A percentile compares a stretch with the other conserved stretches of the same genome.
Conservation (phyloP, 2,888 invertebrate genomes). For the Catocala sponsa region DNA sequence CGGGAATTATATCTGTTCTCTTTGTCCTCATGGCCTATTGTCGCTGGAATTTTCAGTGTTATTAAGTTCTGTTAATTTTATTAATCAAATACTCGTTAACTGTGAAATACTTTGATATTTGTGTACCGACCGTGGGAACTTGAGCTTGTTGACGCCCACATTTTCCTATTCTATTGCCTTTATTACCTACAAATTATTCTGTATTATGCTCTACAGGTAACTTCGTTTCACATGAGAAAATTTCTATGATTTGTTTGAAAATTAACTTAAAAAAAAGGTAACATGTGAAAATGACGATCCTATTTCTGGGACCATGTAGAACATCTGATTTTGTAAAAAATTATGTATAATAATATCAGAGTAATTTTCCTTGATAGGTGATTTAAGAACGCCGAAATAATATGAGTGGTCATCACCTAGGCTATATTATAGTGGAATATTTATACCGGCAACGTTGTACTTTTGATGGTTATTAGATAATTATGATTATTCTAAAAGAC, state of each 20-base stretch:
- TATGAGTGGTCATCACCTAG: too few species aligned
- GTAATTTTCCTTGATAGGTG: too few species aligned
- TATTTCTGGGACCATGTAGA: too few species aligned
- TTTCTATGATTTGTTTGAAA: neutral
- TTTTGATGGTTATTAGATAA: too few species aligned
- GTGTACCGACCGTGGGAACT: constrained; percentile 29
- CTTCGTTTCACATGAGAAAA: neutral
- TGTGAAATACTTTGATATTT: constrained; percentile 16
- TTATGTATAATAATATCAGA: too few species aligned
- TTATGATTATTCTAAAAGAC: too few species aligned
- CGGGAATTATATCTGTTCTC: constrained; percentile 27
- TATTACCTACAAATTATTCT: constrained; percentile 12
- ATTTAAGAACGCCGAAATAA: too few species aligned
- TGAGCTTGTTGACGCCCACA: constrained; percentile 17
- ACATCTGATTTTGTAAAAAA: too few species aligned
- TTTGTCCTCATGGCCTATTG: constrained; percentile 31
- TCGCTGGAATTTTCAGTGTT: constrained; percentile 25
- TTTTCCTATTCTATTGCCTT: constrained; percentile 7
- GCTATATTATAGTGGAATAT: too few species aligned
- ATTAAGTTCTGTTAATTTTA: constrained; percentile 34
- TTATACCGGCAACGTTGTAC: too few species aligned
- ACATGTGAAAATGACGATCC: too few species aligned
- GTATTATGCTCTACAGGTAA: constrained; percentile 11
- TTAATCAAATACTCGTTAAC: constrained; percentile 47
- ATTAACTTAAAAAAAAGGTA: too few species aligned